Conservation (phyloP, 2,113 vertebrate species). For the Myiagra hebetior region DNA sequence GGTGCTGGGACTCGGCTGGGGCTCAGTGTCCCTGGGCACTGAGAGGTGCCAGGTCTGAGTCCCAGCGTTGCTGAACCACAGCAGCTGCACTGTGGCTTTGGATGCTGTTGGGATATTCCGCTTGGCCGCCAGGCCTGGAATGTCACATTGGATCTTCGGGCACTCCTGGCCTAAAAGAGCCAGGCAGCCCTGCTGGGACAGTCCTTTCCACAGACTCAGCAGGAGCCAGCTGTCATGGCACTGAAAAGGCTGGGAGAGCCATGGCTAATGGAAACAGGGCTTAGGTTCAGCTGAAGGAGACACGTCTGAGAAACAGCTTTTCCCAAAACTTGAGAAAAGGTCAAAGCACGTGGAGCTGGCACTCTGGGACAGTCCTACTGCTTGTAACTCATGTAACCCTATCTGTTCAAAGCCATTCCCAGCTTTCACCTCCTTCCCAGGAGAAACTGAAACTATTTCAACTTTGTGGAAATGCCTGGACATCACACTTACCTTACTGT, state of each 20-base stretch:
- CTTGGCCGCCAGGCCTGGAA: background rate
- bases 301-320: background rate
- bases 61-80: background rate
- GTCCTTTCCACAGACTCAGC: background rate
- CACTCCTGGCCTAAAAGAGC: background rate
- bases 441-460: background rate
- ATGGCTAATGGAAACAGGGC: background rate
- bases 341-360: background rate
- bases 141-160: background rate
- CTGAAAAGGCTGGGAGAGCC: background rate
- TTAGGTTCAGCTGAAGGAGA: background rate
- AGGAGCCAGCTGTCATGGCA: background rate
- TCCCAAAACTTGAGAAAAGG: conserved; percentile 2
- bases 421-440: background rate
- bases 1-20: background rate
- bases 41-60: background rate
- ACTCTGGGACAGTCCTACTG: background rate
- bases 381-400: background rate
- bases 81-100: conserved; percentile 30
- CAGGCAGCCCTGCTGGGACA: background rate
- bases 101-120: background rate
- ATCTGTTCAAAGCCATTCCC: background rate
- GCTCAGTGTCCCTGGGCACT: background rate
- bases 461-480: background rate
- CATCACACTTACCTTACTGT: background rate